Conservation (phyloP, 2,113 vertebrate species). For the Corynorhinus townsendii region DNA sequence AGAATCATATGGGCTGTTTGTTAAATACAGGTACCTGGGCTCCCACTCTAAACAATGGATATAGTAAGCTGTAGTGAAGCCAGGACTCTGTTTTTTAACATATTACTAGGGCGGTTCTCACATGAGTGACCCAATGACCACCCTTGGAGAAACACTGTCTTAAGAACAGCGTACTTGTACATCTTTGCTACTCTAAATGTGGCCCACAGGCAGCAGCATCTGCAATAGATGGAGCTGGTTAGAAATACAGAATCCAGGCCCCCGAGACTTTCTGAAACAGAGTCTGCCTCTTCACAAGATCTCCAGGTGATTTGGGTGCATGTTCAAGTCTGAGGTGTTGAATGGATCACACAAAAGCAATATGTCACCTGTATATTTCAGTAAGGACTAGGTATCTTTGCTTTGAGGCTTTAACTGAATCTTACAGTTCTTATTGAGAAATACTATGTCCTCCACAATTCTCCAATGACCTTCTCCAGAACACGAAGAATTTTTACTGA, state of each 20-base stretch:
- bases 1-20: neutral
- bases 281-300: neutral
- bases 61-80: neutral
- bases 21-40: neutral
- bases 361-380: neutral
- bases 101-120: neutral
- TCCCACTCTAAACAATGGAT: neutral
- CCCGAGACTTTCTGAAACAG: neutral
- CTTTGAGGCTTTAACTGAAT: neutral
- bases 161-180: neutral
- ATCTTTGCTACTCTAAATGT: neutral
- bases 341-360: neutral
- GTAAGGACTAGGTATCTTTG: neutral
- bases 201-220: neutral
- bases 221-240: neutral
- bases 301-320: rapidly evolving
- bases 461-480: neutral
- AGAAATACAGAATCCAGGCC: neutral
- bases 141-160: neutral
- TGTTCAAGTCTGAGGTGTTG: neutral
- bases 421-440: neutral
- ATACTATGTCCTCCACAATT: neutral
- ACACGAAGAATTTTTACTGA: neutral
- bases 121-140: neutral
- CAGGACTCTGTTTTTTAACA: neutral